Conservation (phyloP, 2,888 invertebrate species). For the Cremastobaeus sp. region DNA sequence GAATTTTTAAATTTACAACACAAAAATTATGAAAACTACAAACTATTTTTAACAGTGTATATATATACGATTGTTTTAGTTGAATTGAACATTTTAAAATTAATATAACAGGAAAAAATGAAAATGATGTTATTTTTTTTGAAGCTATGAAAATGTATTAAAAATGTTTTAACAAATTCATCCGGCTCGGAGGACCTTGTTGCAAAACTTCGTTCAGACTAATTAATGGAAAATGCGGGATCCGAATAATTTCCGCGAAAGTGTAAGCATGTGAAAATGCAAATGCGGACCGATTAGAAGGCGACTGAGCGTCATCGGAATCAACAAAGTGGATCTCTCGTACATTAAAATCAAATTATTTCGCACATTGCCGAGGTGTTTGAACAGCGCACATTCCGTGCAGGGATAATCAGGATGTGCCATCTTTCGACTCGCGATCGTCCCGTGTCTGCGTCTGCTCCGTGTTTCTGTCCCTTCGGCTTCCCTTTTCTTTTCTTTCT, state of each 20-base stretch:
- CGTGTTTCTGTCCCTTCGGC: constrained; percentile 36
- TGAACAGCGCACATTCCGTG: constrained; percentile 15
- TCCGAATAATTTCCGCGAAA: not conserved
- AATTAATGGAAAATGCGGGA: no score
- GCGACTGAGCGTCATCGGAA: constrained; percentile 15
- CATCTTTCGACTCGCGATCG: constrained; percentile 51
- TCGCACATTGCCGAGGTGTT: constrained; percentile 31
- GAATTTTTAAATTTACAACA: no score
- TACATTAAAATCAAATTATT: constrained; percentile 36
- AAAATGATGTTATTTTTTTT: no score
- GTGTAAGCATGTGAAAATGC: constrained; percentile 4
- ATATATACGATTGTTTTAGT: no score
- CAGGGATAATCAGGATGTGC: constrained; percentile 40
- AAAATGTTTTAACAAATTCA: no score
- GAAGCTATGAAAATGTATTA: no score
- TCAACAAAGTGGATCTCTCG: constrained; percentile 36
- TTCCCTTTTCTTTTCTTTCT: constrained; percentile 29
- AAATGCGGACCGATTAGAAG: constrained; percentile 24
- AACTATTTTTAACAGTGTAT: no score
- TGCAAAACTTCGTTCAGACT: no score
- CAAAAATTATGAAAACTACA: no score
- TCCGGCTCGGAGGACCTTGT: no score
- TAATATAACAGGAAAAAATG: no score
- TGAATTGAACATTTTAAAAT: no score
- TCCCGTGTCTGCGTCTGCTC: constrained; percentile 23